phyloP scores from a whole-genome alignment of 2,888 invertebrate genomes.

The Podotricha telesiphe region DNA sequence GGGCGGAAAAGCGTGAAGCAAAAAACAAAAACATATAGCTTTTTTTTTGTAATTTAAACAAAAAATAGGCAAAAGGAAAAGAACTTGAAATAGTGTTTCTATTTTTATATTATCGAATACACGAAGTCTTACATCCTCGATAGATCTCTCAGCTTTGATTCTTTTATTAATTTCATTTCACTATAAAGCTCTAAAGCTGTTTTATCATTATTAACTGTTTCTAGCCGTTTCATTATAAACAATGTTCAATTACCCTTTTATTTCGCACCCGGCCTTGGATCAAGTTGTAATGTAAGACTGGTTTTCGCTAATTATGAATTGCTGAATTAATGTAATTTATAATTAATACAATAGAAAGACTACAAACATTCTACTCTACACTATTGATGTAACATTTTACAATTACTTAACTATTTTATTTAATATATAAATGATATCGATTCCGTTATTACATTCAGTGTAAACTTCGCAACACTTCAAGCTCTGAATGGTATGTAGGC shows the following conservation, averaged over 20 bases:
- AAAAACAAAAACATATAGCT: no score
- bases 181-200: no score
- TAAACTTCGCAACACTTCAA: slow-evolving; percentile 38
- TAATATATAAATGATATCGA: background rate
- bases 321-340: background rate
- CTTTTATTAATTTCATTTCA: no score
- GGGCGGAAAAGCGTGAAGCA: no score
- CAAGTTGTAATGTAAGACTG: slow-evolving; percentile 31
- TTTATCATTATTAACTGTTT: background rate
- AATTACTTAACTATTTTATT: background rate
- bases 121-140: no score
- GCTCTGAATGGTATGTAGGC: slow-evolving; percentile 43
- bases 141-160: no score
- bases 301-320: slow-evolving; percentile 28
- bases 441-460: slow-evolving; percentile 36
- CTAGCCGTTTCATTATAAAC: background rate
- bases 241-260: slow-evolving; percentile 18
- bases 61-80: no score
- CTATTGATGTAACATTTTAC: background rate
- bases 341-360: slow-evolving; percentile 12
- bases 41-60: background rate
- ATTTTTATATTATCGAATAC: no score
- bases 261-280: slow-evolving; percentile 26
- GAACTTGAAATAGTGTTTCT: no score
- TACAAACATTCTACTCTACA: slow-evolving; percentile 12